A percentile compares a stretch with the other conserved stretches of the same genome.
Conservation (phyloP, 2,888 invertebrate genomes). For the Malthinus flaveolus region DNA sequence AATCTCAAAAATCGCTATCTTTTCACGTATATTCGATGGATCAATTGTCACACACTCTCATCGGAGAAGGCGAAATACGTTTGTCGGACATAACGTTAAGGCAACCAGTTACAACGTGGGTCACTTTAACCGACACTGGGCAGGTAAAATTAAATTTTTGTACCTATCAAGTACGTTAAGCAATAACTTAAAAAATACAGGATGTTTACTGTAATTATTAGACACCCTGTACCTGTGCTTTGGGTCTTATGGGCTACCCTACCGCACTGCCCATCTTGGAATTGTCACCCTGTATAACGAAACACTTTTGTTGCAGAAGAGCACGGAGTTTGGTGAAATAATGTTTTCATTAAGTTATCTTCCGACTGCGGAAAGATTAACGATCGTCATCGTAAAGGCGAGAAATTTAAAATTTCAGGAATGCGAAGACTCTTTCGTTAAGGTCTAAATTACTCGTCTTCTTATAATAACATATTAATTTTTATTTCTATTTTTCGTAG, state of each 20-base stretch:
- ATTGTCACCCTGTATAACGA: not conserved
- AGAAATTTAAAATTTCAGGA: constrained; percentile 68
- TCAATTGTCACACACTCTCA: constrained; percentile 64
- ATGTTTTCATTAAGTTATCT: constrained; percentile 82
- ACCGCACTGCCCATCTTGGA: too few relatives aligned
- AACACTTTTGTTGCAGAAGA: constrained; percentile 54
- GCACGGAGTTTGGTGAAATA: constrained; percentile 74
- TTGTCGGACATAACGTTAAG: constrained; percentile 65
- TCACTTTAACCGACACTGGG: constrained; percentile 73
- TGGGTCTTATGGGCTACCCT: too few relatives aligned
- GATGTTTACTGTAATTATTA: too few relatives aligned
- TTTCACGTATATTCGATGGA: constrained; percentile 71
- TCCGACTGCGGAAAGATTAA: constrained; percentile 80
- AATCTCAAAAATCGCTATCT: constrained; percentile 62
- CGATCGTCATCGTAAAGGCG: constrained; percentile 76
- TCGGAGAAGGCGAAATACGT: constrained; percentile 71
- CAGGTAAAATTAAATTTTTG: constrained; percentile 54
- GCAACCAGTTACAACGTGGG: constrained; percentile 77
- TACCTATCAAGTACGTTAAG: not conserved
- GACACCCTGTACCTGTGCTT: too few relatives aligned
- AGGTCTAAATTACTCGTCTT: constrained; percentile 56
- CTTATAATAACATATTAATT: not conserved
- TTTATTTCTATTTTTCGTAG: constrained; percentile 48
- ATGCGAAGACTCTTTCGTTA: constrained; percentile 74
- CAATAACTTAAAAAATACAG: not conserved